Base-by-base conservation (phyloP, 1,140 invertebrate species). In the Drosophila pachea region DNA sequence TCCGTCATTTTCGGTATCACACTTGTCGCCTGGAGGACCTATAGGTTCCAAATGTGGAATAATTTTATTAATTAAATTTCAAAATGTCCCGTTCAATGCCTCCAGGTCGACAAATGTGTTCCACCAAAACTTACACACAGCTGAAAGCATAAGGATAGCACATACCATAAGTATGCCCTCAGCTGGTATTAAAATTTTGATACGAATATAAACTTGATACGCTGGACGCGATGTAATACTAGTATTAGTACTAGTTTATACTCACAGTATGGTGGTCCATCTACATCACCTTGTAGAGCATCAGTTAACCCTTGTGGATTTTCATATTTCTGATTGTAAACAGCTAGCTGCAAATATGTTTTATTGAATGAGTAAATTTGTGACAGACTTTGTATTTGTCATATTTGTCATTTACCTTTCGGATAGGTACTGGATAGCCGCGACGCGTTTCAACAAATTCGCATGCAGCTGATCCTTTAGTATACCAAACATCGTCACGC, bases 251-350 rank as follows among this genome's bases (percentile, higher is more conserved):
- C n/a, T n/a, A n/a, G n/a, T n/a, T n/a, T n/a, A n/a, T 38, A 69
- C 67, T 70, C 53, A 81, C 77, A 49, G 14, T 43, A 43, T 38
- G 29, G 7, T 0, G 70, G 68, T 22, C 73, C 73, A 22, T 61
- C 11, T 0, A 59, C 29, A 54, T 70, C 22, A 4, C 79, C 75
- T 43, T 63, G 68, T 0, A 16, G 5, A 11, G 78, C 81, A 3
- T 58, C 5, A 9, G 77, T 9, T 5, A 74, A 31, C 2, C 29
- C 69, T 0, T 49, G 40, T 9, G 78, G 78, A 35, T 60, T 55
- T 14, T 68, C 63, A 22, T 75, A 83, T 16, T 88, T 66, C 43
- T 87, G 81, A 64, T 87, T 83, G 7, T 31, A 55, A 0, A 70
- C 71, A 4, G 49, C 2, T 0, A 68, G 48, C 78, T 86, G 50